These are phyloP conservation scores for Ferdinandea cuprea DNA, from an alignment of 2,888 invertebrate genomes.

Conservation along the genomic window DNA sequence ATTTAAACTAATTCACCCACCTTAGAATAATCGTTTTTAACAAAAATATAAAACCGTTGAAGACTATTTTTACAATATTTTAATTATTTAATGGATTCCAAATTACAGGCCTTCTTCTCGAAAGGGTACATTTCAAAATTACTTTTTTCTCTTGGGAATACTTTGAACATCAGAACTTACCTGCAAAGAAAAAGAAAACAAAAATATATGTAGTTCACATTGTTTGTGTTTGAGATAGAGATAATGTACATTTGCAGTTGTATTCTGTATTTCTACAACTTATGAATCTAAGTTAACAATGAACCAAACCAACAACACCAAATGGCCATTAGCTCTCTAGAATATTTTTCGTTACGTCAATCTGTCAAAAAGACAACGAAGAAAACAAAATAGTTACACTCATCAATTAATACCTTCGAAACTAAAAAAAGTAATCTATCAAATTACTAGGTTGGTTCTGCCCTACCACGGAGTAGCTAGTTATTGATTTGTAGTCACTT, in stretches of 20 bases:
- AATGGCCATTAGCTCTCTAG: constrained; percentile 12
- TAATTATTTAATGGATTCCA: neutral
- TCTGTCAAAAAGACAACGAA: neutral
- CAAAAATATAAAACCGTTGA: no score
- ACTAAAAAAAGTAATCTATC: constrained; percentile 39
- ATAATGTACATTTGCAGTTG: neutral
- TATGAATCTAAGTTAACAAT: constrained; percentile 9
- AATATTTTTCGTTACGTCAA: constrained; percentile 12
- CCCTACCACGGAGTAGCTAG: neutral
- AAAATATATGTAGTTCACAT: constrained; percentile 5
- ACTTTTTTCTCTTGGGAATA: constrained; percentile 10
- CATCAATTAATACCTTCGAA: constrained; percentile 12
- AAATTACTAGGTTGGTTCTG: constrained; percentile 16
- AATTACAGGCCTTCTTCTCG: no score
- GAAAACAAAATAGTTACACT: neutral
- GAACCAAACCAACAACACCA: neutral
- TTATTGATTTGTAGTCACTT: constrained; percentile 34
- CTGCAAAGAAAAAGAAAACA: constrained; percentile 37
- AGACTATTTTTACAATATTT: neutral
- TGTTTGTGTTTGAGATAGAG: neutral
- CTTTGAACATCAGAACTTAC: constrained; percentile 34
- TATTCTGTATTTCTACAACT: neutral
- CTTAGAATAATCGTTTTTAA: no score
- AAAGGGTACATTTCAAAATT: no score
- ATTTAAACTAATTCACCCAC: no score